Conservation (phyloP, 1,140 invertebrate genomes). For the Sarcophaga peregrina region DNA sequence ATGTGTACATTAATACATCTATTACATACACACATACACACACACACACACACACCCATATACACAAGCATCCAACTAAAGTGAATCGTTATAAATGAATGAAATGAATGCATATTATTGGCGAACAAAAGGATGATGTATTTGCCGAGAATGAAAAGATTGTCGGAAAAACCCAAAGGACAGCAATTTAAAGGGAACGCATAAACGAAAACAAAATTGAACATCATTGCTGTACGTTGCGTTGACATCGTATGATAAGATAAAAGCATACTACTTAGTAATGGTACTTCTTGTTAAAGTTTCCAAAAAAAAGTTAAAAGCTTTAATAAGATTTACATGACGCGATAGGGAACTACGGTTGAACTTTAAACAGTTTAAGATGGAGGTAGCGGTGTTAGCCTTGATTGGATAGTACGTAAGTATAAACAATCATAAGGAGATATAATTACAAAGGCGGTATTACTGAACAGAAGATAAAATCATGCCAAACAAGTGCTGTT, state of each 20-base stretch:
- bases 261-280: background rate
- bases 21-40: background rate
- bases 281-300: background rate
- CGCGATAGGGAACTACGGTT: too few species aligned
- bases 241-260: background rate
- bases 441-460: too few species aligned
- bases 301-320: too few species aligned
- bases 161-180: background rate
- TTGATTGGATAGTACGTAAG: too few species aligned
- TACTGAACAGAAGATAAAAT: too few species aligned
- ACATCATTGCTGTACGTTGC: background rate
- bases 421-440: too few species aligned
- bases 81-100: background rate
- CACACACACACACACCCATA: background rate
- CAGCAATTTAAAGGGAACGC: background rate
- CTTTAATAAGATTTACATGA: too few species aligned
- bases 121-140: constrained; percentile 9
- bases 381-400: too few species aligned
- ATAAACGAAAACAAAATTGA: background rate
- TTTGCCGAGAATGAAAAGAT: background rate
- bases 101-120: constrained; percentile 15
- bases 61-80: background rate
- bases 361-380: too few species aligned
- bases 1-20: background rate
- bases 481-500: too few species aligned